Conservation (phyloP, 2,888 invertebrate species). For the Lasioglossum vierecki region DNA sequence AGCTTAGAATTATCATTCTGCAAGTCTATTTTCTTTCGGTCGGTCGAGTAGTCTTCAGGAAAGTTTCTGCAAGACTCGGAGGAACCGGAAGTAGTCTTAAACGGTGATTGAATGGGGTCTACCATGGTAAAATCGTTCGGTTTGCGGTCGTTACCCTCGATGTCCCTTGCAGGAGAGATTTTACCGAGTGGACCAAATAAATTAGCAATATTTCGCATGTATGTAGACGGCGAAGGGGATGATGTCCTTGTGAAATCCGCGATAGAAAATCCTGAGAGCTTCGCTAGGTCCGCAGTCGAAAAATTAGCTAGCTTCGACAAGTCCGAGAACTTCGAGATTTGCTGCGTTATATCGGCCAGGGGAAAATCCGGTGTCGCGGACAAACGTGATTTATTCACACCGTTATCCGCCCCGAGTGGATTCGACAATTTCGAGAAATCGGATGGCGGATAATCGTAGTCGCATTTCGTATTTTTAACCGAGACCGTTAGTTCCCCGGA, state of each 20-base stretch:
- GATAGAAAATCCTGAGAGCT: constrained; percentile 80
- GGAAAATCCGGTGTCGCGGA: constrained; percentile 77
- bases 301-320: constrained; percentile 80
- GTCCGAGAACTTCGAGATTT: constrained; percentile 81
- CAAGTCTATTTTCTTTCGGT: constrained; percentile 70
- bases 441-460: constrained; percentile 77
- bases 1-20: constrained; percentile 56
- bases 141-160: constrained; percentile 73
- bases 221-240: constrained; percentile 77
- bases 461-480: constrained; percentile 80
- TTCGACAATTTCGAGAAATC: constrained; percentile 78
- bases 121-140: constrained; percentile 72
- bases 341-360: constrained; percentile 79
- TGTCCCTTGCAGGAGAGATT: constrained; percentile 72
- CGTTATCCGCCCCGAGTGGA: constrained; percentile 72
- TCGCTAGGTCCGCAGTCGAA: constrained; percentile 80
- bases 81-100: constrained; percentile 66
- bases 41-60: constrained; percentile 73
- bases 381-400: constrained; percentile 71
- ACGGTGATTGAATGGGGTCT: constrained; percentile 70
- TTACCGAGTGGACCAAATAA: constrained; percentile 80
- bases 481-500: constrained; percentile 82
- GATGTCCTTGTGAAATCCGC: constrained; percentile 80
- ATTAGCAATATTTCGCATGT: constrained; percentile 81
- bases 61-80: constrained; percentile 70